These are phyloP conservation scores for Maconellicoccus hirsutus DNA, from an alignment of 1,140 invertebrate species.

Conservation along the genomic window DNA sequence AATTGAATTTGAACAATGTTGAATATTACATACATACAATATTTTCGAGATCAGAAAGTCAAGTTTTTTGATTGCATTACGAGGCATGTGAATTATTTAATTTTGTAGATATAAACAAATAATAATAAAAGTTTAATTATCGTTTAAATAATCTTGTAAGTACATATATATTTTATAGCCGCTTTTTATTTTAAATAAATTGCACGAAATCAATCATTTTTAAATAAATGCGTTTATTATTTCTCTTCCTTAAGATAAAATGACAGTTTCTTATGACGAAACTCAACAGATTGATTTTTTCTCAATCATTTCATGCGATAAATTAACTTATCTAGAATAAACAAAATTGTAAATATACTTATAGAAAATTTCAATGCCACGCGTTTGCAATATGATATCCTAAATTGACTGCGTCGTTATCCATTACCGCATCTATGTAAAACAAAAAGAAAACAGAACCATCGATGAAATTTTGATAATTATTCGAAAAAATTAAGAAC, in stretches of 20 bases:
- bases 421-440: background rate
- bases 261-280: too few relatives aligned
- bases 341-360: background rate
- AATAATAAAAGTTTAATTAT: background rate
- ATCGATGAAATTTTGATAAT: too few relatives aligned
- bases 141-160: background rate
- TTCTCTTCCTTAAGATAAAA: too few relatives aligned
- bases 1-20: too few relatives aligned
- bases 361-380: background rate
- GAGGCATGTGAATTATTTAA: background rate
- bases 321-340: background rate
- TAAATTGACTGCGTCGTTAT: background rate
- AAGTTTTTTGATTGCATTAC: background rate
- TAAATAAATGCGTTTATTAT: background rate
- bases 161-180: background rate
- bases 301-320: background rate
- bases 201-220: background rate
- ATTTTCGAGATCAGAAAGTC: background rate
- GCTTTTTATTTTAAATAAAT: background rate
- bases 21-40: background rate
- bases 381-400: background rate
- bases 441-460: too few relatives aligned
- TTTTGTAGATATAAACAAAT: background rate
- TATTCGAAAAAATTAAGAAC: too few relatives aligned
- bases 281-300: too few relatives aligned